phyloP scores from a whole-genome alignment of 2,113 vertebrate genomes.

The Cromileptes altivelis region DNA sequence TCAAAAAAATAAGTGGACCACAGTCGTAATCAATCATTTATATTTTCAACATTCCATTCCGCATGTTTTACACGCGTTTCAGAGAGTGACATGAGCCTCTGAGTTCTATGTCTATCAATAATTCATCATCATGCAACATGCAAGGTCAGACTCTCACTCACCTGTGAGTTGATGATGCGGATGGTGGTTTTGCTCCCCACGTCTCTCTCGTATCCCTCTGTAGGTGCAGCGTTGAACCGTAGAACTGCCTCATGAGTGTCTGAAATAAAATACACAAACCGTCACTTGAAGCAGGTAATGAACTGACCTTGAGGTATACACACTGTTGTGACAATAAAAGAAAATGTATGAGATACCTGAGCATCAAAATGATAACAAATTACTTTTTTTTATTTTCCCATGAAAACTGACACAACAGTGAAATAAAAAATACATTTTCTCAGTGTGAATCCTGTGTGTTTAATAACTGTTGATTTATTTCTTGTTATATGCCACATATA shows the following conservation, averaged over 20 bases:
- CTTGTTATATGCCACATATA: no score
- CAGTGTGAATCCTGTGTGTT: no score
- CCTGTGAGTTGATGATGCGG: constrained; percentile 98
- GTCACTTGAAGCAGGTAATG: neutral
- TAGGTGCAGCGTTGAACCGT: constrained; percentile 97
- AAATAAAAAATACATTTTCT: no score
- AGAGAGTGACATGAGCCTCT: neutral
- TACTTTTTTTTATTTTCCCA: no score
- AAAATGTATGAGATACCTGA: no score
- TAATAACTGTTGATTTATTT: no score
- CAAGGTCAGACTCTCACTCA: constrained; percentile 69
- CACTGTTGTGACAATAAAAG: neutral
- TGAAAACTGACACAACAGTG: no score
- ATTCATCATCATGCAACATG: neutral
- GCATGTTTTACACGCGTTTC: neutral
- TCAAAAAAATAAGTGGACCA: neutral
- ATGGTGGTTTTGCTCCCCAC: constrained; percentile 98
- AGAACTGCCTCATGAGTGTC: constrained; percentile 96
- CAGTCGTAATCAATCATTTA: neutral
- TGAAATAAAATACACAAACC: constrained; percentile 72
- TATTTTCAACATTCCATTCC: neutral
- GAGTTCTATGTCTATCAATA: neutral
- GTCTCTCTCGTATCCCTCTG: constrained; percentile 93
- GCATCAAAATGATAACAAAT: no score
- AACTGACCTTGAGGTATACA: neutral